Evolutionary conservation across 2,113 vertebrate species (phyloP).

Genomic region (Coracopsis vasa): DNA sequence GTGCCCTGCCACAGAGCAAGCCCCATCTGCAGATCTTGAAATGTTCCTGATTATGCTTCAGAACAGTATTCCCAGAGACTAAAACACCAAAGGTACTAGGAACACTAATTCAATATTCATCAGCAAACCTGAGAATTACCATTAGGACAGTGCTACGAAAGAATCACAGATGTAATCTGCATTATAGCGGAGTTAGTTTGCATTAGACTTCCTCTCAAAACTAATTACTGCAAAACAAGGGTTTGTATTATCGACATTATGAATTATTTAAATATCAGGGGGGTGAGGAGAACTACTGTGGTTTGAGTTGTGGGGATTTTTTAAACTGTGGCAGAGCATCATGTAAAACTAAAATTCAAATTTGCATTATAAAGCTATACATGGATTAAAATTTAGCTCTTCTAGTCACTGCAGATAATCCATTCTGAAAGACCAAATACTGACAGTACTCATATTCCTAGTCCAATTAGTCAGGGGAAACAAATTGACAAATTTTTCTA

Average conservation of each 20-base stretch:
- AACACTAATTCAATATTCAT: fast-evolving
- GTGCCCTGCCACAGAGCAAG: neutral
- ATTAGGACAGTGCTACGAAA: fast-evolving
- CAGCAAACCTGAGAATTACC: neutral
- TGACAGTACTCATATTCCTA: neutral
- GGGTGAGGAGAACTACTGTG: fast-evolving
- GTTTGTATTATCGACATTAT: fast-evolving
- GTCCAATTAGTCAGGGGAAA: neutral
- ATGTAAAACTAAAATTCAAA: neutral
- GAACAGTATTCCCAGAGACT: fast-evolving
- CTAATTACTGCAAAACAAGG: neutral
- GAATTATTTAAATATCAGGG: neutral
- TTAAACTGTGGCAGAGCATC: neutral
- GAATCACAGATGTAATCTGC: neutral
- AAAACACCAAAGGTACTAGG: fast-evolving
- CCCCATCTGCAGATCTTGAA: neutral
- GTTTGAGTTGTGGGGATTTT: too few species aligned
- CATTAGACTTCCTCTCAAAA: neutral
- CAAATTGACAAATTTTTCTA: neutral
- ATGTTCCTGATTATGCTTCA: neutral
- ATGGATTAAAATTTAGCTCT: neutral
- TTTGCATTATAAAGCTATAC: neutral
- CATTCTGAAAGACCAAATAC: neutral
- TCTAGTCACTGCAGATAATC: neutral
- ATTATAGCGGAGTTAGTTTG: fast-evolving